These are phyloP conservation scores for Nemurella pictetii DNA, from an alignment of 2,888 invertebrate species.

Conservation along the genomic window DNA sequence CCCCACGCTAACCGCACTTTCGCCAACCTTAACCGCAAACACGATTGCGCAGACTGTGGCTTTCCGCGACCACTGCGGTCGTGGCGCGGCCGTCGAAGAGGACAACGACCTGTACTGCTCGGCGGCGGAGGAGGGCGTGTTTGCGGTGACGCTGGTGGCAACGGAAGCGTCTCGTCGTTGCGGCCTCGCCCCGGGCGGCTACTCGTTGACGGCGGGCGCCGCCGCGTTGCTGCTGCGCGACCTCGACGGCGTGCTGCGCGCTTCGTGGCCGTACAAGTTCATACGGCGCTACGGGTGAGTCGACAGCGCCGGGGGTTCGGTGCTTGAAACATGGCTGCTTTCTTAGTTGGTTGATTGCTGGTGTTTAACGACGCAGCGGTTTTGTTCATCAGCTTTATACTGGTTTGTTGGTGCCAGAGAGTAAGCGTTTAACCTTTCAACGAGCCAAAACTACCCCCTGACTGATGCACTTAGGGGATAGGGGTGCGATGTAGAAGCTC, in stretches of 20 bases:
- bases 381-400: too few relatives aligned
- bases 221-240: conserved; percentile 75
- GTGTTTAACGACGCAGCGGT: too few relatives aligned
- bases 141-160: conserved; percentile 73
- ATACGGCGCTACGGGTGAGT: conserved; percentile 74
- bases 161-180: conserved; percentile 80
- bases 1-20: too few relatives aligned
- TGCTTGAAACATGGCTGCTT: too few relatives aligned
- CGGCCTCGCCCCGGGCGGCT: conserved; percentile 69
- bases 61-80: conserved; percentile 68
- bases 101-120: conserved; percentile 89
- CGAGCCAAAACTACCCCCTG: too few relatives aligned
- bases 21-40: too few relatives aligned
- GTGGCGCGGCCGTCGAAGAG: conserved; percentile 69
- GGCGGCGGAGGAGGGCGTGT: conserved; percentile 66
- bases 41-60: conserved; percentile 85
- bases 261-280: conserved; percentile 83
- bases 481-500: too few relatives aligned
- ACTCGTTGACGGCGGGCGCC: conserved; percentile 73
- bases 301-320: conserved; percentile 59
- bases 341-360: too few relatives aligned
- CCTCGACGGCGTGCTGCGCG: conserved; percentile 63
- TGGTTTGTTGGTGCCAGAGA: too few relatives aligned
- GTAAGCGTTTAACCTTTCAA: too few relatives aligned
- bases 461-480: too few relatives aligned